Base-by-base conservation (phyloP, 2,797 vertebrate genomes). In the Chelon labrosus region DNA sequence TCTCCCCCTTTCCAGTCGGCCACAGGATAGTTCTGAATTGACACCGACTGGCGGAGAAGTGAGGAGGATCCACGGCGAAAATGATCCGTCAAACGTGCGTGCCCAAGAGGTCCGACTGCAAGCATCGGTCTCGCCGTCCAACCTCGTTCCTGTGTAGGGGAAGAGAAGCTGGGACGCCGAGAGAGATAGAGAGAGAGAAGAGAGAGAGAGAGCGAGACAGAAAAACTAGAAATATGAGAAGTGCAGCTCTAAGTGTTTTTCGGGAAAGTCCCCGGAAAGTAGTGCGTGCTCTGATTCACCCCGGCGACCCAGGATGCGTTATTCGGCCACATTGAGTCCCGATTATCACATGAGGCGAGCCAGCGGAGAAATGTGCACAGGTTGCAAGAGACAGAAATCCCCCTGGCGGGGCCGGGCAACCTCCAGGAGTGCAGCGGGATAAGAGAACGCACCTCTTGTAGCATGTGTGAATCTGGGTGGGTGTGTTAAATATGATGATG, bases 401-500 rank as follows among this genome's bases (percentile, higher is more conserved):
- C 58, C 84, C 71, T 65, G 65, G 50, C 60, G 52, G 70, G 61
- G 17, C 35, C 55, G 20, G 39, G 5, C 65, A 58, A 49, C 64
- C 65, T 75, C 71, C 8, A 3, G 25, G 35, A 70, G 31, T 50
- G 53, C 13, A 56, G 75, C 69, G 53, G 70, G 66, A 67, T 46
- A 73, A 58, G 83, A 85, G 82, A 87, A 83, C 14, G 78, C 79
- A 71, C 79, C 78, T 75, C 88, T 66, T 86, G 82, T 89, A 80
- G 89, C 91, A 85, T 89, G 88, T 90, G 90, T 86, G 85, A 75
- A 91, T 95, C 92, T 79, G 93, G 93, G 94, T 94, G 95, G 94
- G 95, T 96, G 95, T 95, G 94, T 95, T 96, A 96, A 96, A 97
- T 97, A 96, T 94, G 94, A 94, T 88, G 93, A 91, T 94, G 91